phyloP scores from a whole-genome alignment of 2,888 invertebrate species.

The Rambutsinella grinnellia region DNA sequence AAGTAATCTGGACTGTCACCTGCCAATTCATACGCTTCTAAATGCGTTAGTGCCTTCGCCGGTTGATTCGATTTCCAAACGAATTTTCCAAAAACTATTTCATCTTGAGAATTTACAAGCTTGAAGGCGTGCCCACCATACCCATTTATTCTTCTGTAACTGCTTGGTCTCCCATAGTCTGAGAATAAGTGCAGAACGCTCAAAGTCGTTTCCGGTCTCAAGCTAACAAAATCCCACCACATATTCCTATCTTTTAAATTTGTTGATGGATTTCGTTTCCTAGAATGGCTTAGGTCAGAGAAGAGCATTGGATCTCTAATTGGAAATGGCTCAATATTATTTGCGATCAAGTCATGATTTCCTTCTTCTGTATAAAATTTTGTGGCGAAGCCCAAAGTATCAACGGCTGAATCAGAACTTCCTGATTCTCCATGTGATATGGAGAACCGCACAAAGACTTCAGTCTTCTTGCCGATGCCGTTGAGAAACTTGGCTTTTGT shows the following conservation, averaged over 20 bases:
- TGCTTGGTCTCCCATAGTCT: slow-evolving; percentile 91
- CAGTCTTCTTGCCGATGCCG: slow-evolving; percentile 67
- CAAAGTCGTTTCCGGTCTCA: slow-evolving; percentile 89
- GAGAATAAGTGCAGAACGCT: slow-evolving; percentile 87
- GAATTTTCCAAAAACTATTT: slow-evolving; percentile 84
- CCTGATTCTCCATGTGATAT: slow-evolving; percentile 93
- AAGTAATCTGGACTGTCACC: slow-evolving; percentile 82
- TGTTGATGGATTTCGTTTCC: slow-evolving; percentile 94
- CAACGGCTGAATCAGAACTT: slow-evolving; percentile 68
- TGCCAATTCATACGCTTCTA: slow-evolving; percentile 79
- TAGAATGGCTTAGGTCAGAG: slow-evolving; percentile 92
- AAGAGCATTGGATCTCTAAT: slow-evolving; percentile 91
- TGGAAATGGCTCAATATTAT: slow-evolving; percentile 93
- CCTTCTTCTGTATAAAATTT: slow-evolving; percentile 96
- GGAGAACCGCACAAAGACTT: slow-evolving; percentile 84
- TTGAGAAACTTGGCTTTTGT: slow-evolving; percentile 40
- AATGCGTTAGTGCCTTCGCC: slow-evolving; percentile 81
- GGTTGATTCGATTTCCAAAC: slow-evolving; percentile 82
- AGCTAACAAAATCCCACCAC: slow-evolving; percentile 89
- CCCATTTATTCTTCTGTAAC: slow-evolving; percentile 87
- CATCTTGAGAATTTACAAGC: slow-evolving; percentile 79
- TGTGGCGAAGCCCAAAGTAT: slow-evolving; percentile 79
- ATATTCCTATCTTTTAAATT: slow-evolving; percentile 93
- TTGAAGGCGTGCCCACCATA: slow-evolving; percentile 96
- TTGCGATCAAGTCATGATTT: slow-evolving; percentile 93